Conservation (phyloP, 92 coral and sea anemone species). For the Hydrozoanthus gracilis region DNA sequence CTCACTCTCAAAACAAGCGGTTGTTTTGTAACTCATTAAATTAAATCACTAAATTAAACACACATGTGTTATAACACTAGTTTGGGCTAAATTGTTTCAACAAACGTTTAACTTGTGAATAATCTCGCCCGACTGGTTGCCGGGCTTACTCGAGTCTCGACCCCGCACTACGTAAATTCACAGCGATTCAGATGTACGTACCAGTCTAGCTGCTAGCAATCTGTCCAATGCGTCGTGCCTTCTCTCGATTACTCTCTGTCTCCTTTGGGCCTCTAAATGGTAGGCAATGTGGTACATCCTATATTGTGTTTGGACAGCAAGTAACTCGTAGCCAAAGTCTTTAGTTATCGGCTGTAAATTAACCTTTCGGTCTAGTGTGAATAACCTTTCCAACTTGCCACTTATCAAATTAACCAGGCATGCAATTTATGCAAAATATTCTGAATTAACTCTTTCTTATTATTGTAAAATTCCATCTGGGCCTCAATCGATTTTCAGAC, state of each 20-base stretch:
- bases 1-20: too few relatives aligned
- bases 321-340: neutral
- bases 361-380: neutral
- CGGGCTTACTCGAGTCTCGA: too few relatives aligned
- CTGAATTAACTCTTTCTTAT: neutral
- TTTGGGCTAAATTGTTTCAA: too few relatives aligned
- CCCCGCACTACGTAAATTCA: too few relatives aligned
- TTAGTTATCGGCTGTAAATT: neutral
- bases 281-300: constrained; percentile 70
- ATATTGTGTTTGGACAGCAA: neutral
- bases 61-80: too few relatives aligned
- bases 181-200: neutral
- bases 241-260: constrained; percentile 67
- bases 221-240: constrained; percentile 64
- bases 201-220: constrained; percentile 41
- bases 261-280: constrained; percentile 84
- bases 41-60: too few relatives aligned
- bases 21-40: too few relatives aligned
- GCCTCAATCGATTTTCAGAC: neutral
- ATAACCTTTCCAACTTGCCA: constrained; percentile 26
- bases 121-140: too few relatives aligned
- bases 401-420: neutral
- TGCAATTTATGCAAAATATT: constrained; percentile 16
- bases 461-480: neutral
- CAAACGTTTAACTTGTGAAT: too few relatives aligned